These are phyloP conservation scores for Scytalopus superciliaris DNA, from an alignment of 2,113 vertebrate genomes.

Conservation along the genomic window DNA sequence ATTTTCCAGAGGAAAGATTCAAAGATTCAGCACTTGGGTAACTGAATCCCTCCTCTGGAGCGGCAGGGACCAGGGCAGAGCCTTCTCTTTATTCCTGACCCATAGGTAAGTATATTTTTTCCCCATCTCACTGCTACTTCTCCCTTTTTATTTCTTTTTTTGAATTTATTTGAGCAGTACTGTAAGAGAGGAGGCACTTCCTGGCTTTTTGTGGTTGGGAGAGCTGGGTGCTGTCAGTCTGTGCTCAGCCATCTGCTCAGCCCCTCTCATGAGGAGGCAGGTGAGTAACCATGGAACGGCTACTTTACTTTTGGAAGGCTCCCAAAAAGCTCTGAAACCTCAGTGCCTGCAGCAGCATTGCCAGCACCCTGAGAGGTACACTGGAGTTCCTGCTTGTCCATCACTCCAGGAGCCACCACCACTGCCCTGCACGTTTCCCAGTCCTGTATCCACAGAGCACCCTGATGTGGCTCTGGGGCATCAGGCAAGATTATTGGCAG, in stretches of 20 bases:
- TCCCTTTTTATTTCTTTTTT: neutral
- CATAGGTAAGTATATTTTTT: neutral
- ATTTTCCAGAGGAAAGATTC: neutral
- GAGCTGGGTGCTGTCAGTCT: accelerated
- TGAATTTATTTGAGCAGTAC: neutral
- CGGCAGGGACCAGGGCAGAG: neutral
- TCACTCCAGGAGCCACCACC: accelerated
- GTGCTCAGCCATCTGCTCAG: neutral
- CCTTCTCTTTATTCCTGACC: neutral
- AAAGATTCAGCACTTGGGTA: neutral
- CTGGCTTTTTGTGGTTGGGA: neutral
- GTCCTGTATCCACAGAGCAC: accelerated
- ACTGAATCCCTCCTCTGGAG: neutral
- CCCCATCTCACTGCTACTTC: neutral
- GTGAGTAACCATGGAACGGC: neutral
- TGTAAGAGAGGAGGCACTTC: neutral
- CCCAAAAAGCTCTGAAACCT: neutral
- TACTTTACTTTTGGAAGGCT: neutral
- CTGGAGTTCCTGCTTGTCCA: accelerated
- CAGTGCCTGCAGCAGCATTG: accelerated
- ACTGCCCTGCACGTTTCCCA: accelerated
- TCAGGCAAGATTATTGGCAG: neutral
- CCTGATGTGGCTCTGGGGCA: neutral
- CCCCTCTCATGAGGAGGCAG: neutral
- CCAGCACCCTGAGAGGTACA: accelerated